Percentiles rank a stretch among this genome's conserved stretches.
Conservation (phyloP, 2,888 invertebrate species). For the Drosophila longiperda region DNA sequence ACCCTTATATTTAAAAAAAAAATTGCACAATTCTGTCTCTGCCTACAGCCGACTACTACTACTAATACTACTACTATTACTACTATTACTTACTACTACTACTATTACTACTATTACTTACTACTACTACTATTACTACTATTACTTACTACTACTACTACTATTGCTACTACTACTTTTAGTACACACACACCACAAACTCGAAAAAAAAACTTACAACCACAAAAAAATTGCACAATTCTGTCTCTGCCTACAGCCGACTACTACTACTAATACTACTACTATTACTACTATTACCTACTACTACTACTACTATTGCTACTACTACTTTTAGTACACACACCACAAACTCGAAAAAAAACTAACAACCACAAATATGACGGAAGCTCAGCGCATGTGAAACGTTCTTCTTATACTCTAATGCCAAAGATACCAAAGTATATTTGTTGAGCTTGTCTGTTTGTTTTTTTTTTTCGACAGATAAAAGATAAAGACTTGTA, state of each 20-base stretch:
- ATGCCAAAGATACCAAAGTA: not conserved
- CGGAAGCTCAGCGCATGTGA: constrained; percentile 23
- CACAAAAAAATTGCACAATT: no score
- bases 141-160: not conserved
- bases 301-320: not conserved
- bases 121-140: not conserved
- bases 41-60: not conserved
- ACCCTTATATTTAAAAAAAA: no score
- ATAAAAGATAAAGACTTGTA: no score
- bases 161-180: not conserved
- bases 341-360: not conserved
- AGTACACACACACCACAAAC: no score
- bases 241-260: no score
- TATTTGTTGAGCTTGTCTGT: not conserved
- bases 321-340: not conserved
- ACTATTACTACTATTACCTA: not conserved
- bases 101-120: no score
- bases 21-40: not conserved
- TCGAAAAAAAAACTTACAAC: no score
- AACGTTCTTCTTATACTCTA: constrained; percentile 10
- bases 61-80: not conserved
- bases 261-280: not conserved
- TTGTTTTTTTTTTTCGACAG: no score
- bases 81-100: no score
- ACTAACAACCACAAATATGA: constrained; percentile 8